Evolutionary conservation across 2,113 vertebrate genomes (phyloP).

Genomic region (Chamaea fasciata): DNA sequence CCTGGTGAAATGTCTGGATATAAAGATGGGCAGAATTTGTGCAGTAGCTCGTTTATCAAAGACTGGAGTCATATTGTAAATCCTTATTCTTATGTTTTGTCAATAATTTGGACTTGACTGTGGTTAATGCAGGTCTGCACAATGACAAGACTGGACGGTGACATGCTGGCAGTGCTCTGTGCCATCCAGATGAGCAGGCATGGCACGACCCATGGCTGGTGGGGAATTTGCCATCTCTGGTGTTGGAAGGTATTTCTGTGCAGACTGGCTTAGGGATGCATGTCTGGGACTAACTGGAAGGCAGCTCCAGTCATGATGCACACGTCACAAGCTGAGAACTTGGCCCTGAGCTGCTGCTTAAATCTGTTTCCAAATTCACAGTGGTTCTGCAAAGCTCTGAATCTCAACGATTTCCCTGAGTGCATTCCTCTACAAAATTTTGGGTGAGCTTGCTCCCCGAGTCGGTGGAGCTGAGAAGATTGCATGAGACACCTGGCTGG

Average conservation of each 20-base stretch:
- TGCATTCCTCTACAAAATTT: background rate
- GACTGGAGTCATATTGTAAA: background rate
- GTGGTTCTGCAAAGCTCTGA: background rate
- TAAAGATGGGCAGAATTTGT: background rate
- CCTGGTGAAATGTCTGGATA: background rate
- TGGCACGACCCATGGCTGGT: rapidly evolving
- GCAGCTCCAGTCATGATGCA: rapidly evolving
- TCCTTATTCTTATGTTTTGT: background rate
- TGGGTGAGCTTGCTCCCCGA: background rate
- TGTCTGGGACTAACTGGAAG: background rate
- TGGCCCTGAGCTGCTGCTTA: background rate
- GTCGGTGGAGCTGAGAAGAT: background rate
- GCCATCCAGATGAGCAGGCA: background rate
- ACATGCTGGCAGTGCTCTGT: background rate
- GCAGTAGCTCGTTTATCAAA: background rate
- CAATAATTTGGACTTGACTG: background rate
- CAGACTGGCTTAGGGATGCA: background rate
- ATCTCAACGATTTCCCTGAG: background rate
- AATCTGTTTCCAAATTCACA: background rate
- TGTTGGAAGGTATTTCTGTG: background rate
- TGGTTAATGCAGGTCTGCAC: background rate
- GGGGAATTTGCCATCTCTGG: background rate
- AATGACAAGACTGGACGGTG: background rate
- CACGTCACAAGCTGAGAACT: background rate
- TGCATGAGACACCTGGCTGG: background rate